Percentiles rank a stretch among this genome's conserved stretches.
Conservation (phyloP, 2,113 vertebrate species). For the Varanus salvator region DNA sequence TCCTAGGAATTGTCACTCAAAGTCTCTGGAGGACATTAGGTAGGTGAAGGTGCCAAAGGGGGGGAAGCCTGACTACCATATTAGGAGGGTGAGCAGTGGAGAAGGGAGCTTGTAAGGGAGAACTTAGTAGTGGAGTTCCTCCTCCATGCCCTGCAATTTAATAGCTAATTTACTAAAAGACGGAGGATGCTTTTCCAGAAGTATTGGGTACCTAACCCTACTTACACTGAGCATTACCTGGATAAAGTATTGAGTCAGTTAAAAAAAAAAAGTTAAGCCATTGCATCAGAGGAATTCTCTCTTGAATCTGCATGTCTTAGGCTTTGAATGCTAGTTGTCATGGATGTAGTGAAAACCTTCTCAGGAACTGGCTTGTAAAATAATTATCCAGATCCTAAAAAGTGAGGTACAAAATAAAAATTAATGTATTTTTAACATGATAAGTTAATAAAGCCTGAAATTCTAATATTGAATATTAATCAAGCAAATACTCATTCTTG, state of each 20-base stretch:
- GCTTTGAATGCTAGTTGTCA: not conserved
- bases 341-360: not conserved
- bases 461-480: slow-evolving; percentile 8
- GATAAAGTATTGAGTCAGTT: not conserved
- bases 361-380: not conserved
- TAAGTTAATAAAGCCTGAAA: slow-evolving; percentile 1
- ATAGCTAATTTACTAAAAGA: not conserved
- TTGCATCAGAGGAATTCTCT: not conserved
- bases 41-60: not conserved
- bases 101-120: not conserved
- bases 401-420: not conserved
- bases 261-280: not conserved
- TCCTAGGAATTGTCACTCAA: too few species aligned
- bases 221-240: not conserved
- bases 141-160: not conserved
- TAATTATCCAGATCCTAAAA: not conserved
- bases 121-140: not conserved
- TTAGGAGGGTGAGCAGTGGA: not conserved
- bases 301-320: not conserved
- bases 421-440: not conserved
- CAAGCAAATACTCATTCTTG: not conserved
- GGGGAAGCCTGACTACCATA: not conserved
- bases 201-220: not conserved
- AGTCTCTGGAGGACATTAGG: too few species aligned
- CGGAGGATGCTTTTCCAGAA: not conserved